Conservation (phyloP, 2,797 vertebrate genomes). For the Micrastur ruficollis region DNA sequence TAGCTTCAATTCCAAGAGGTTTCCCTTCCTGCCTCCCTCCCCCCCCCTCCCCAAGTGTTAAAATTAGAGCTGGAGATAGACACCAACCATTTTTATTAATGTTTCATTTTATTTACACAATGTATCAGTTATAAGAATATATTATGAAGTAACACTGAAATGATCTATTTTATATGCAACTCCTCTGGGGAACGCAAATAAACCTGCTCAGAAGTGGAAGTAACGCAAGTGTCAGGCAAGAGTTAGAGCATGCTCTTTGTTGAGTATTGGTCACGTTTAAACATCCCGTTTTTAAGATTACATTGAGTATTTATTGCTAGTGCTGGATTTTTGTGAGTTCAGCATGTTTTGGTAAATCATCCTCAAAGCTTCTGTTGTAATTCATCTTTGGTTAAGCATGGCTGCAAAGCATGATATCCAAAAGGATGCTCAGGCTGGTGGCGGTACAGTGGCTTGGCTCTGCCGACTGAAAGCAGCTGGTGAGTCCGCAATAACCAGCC, state of each 20-base stretch:
- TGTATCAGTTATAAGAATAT: conserved; percentile 14
- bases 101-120: conserved; percentile 40
- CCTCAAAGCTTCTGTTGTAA: background rate
- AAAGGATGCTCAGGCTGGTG: background rate
- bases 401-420: background rate
- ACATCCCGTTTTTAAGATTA: background rate
- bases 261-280: conserved; percentile 22
- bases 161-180: conserved; percentile 39
- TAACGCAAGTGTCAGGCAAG: background rate
- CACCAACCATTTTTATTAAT: conserved; percentile 42
- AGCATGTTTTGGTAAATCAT: conserved; percentile 15
- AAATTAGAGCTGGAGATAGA: background rate
- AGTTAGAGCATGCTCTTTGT: conserved; percentile 4
- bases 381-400: background rate
- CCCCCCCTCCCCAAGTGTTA: background rate
- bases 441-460: background rate
- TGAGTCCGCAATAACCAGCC: background rate
- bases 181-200: conserved; percentile 25
- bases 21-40: too few relatives aligned
- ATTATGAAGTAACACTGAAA: conserved; percentile 14
- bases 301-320: conserved; percentile 1
- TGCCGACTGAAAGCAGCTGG: background rate
- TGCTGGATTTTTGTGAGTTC: conserved; percentile 4
- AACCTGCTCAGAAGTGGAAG: conserved; percentile 26
- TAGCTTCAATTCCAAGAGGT: background rate